A percentile compares a stretch with the other conserved stretches of the same genome.
Conservation (phyloP, 2,797 vertebrate species). For the Phrynocephalus forsythii region DNA sequence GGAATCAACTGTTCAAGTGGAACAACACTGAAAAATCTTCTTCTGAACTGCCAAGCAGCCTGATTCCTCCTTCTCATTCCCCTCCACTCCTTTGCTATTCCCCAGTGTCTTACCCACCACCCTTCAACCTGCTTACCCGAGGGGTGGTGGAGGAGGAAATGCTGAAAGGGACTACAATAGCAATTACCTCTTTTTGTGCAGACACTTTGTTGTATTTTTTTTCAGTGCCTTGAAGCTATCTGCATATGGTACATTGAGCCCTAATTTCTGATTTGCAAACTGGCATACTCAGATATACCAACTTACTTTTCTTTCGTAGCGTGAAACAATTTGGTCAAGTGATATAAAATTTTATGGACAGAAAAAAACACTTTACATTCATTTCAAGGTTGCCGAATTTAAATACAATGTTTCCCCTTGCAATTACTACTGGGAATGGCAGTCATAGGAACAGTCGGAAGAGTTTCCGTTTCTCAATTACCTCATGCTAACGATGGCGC, state of each 20-base stretch:
- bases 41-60: neutral
- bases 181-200: neutral
- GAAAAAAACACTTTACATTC: constrained; percentile 22
- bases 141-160: neutral
- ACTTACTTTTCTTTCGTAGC: constrained; percentile 23
- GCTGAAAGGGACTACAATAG: neutral
- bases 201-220: neutral
- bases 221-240: neutral
- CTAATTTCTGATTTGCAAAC: constrained; percentile 41
- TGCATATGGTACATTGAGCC: constrained; percentile 30
- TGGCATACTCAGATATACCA: constrained; percentile 33
- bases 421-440: constrained; percentile 37
- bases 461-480: constrained; percentile 36
- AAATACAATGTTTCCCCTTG: constrained; percentile 46
- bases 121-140: neutral
- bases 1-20: neutral
- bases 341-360: constrained; percentile 45
- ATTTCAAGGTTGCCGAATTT: constrained; percentile 48
- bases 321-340: constrained; percentile 40
- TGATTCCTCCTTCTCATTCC: neutral
- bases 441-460: constrained; percentile 23
- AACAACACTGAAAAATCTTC: neutral
- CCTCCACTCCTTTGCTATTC: neutral
- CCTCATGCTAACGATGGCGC: constrained; percentile 31
- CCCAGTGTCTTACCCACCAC: neutral